Evolutionary conservation across 2,888 invertebrate species (phyloP).

Genomic region (Ganaspis brasiliensis): DNA sequence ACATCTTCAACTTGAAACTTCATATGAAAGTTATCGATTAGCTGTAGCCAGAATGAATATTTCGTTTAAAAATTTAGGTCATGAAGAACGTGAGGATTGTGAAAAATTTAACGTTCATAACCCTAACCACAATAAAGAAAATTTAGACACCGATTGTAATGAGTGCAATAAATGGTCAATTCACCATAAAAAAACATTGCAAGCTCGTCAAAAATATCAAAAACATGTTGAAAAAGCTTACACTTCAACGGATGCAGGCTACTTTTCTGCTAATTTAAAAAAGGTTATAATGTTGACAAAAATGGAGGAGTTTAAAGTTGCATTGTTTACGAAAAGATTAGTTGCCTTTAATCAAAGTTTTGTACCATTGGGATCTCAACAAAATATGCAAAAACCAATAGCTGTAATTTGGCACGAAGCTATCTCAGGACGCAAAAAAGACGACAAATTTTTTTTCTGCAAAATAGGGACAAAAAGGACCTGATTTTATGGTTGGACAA

Average conservation of each 20-base stretch:
- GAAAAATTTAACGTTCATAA: too few relatives aligned
- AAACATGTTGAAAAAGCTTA: background rate
- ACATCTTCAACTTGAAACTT: background rate
- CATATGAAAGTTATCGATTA: background rate
- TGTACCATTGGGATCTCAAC: background rate
- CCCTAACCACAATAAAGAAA: too few relatives aligned
- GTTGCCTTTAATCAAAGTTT: conserved; percentile 19
- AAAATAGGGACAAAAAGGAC: conserved; percentile 44
- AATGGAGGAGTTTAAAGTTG: conserved; percentile 16
- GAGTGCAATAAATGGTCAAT: too few relatives aligned
- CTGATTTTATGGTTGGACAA: conserved; percentile 49
- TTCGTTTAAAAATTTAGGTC: conserved; percentile 7
- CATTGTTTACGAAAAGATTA: conserved; percentile 10
- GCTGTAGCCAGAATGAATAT: background rate
- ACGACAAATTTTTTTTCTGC: conserved; percentile 45
- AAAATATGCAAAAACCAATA: conserved; percentile 2
- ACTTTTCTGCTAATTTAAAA: background rate
- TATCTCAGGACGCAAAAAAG: conserved; percentile 43
- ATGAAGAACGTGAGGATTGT: too few relatives aligned
- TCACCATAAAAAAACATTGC: too few relatives aligned
- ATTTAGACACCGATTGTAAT: too few relatives aligned
- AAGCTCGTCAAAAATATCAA: too few relatives aligned
- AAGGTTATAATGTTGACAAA: conserved; percentile 12
- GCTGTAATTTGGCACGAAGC: conserved; percentile 22
- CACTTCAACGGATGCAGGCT: background rate